phyloP scores from a whole-genome alignment of 2,113 vertebrate species.

The Nansenia antarctica region DNA sequence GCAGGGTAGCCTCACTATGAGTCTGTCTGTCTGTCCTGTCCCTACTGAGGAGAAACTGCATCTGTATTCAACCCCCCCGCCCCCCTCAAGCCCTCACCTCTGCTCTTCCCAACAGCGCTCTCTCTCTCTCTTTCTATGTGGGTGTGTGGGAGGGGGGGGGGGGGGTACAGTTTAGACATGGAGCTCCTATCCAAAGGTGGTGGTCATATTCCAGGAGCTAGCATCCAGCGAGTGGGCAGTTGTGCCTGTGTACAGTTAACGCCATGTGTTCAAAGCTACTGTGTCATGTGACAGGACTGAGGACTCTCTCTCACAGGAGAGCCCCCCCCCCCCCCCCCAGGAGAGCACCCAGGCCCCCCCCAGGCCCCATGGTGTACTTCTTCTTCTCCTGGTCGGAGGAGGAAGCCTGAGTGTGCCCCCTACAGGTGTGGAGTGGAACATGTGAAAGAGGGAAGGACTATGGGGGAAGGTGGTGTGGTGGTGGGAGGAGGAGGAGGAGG shows the following conservation, averaged over 20 bases:
- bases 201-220: neutral
- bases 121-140: too few relatives aligned
- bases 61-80: neutral
- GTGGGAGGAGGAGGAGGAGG: conserved; percentile 13
- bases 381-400: too few relatives aligned
- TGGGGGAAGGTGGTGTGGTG: conserved; percentile 5
- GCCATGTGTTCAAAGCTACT: conserved; percentile 8
- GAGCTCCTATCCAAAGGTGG: neutral
- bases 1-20: neutral
- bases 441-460: neutral
- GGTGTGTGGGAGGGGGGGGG: too few relatives aligned
- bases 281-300: neutral
- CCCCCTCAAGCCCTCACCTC: neutral
- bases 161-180: too few relatives aligned
- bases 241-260: neutral
- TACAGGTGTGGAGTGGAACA: neutral
- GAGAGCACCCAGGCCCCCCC: too few relatives aligned
- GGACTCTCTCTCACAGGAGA: too few relatives aligned
- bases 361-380: too few relatives aligned
- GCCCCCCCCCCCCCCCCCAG: too few relatives aligned
- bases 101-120: neutral
- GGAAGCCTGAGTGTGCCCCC: neutral
- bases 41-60: neutral
- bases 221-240: too few relatives aligned
- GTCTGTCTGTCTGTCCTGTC: neutral